These are phyloP conservation scores for Antechinus stuartii DNA, from an alignment of 2,113 vertebrate genomes.

Conservation along the genomic window DNA sequence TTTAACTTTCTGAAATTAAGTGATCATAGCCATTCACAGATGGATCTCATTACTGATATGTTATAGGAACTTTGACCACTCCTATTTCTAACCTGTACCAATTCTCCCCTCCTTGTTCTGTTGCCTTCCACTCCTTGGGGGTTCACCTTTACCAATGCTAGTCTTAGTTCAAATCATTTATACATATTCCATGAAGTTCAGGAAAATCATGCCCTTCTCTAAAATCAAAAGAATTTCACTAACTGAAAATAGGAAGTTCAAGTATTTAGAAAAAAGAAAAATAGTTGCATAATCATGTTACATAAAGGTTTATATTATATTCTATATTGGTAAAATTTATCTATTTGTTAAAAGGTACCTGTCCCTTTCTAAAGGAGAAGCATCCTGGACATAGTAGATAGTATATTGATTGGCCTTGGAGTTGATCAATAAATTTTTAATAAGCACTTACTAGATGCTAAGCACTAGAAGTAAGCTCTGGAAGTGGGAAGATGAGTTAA, in stretches of 20 bases:
- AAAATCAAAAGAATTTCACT: constrained; percentile 53
- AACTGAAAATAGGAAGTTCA: constrained; percentile 42
- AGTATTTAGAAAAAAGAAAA: constrained; percentile 48
- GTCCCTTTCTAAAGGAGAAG: not conserved
- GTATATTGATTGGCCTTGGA: not conserved
- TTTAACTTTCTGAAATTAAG: not conserved
- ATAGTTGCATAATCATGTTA: not conserved
- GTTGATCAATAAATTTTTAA: not conserved
- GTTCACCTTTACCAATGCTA: not conserved
- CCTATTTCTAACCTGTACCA: not conserved
- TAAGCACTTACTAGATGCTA: not conserved
- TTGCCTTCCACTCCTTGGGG: not conserved
- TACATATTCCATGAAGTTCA: constrained; percentile 28
- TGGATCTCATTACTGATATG: not conserved
- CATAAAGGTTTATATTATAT: not conserved
- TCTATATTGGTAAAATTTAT: not conserved
- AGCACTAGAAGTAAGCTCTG: not conserved
- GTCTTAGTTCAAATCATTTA: not conserved
- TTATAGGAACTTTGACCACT: not conserved
- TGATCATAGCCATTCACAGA: not conserved
- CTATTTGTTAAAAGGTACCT: not conserved
- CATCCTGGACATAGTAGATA: not conserved
- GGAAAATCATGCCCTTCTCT: constrained; percentile 48
- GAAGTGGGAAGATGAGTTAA: not conserved
- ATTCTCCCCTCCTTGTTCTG: not conserved